Base-by-base conservation (phyloP, 2,797 vertebrate species). In the Galagoides demidoff region DNA sequence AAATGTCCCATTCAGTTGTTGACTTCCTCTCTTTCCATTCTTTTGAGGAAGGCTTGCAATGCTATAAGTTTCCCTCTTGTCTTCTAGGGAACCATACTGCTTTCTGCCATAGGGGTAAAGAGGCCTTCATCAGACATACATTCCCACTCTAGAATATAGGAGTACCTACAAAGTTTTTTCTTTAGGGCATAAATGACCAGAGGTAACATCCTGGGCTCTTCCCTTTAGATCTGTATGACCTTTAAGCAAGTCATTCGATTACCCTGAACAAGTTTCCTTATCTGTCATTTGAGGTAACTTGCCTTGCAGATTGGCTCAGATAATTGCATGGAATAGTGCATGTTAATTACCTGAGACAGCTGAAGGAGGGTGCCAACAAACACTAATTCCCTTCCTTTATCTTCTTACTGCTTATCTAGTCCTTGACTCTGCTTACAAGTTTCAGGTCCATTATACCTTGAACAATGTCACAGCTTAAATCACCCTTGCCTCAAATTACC, bases 401-500 rank as follows among this genome's bases (percentile, higher is more conserved):
- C 20, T 52, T 90, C 70, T 87, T 71, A 83, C 31, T 61, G 55
- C 34, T 55, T 49, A 63, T 90, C 43, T 94, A 77, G 87, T 16
- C 11, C 37, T 78, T 83, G 71, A 34, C 71, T 91, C 87, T 17
- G 77, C 19, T 85, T 79, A 87, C 19, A 11, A 90, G 73, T 2
- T 34, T 55, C 52, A 81, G 43, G 76, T 92, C 34, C 34, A 89
- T 61, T 83, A 89, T 74, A 83, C 27, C 49, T 90, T 78, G 34
- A 74, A 70, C 22, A 5, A 49, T 78, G 43, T 57, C 88, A 57
- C 59, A 25, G n/a, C 5, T 82, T 88, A 63, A 87, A 61, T 88
- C 71, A 89, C 43, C 57, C 74, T 27, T 88, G 61, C 74, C 12
- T 88, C 66, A 89, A 84, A 83, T 70, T 86, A 85, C 29, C 76